Base-by-base conservation (phyloP, 2,113 vertebrate genomes). In the Clupea harengus region DNA sequence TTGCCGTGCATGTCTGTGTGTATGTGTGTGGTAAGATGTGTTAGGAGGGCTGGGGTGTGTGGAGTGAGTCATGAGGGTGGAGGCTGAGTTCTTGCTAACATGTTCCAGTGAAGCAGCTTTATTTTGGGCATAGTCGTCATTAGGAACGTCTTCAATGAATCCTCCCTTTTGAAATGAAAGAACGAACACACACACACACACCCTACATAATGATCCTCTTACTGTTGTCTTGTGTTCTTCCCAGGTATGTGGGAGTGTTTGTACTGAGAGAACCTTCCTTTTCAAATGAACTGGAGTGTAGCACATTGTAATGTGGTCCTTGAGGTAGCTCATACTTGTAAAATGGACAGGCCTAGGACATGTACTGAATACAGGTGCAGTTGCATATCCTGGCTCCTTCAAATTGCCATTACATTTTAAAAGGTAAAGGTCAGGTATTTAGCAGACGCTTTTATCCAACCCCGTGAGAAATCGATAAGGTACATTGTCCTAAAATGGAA, bases 11-110 rank as follows among this genome's bases (percentile, higher is more conserved):
- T 25, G 25, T 67, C 1, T 75, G 25, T 39, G 25, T 32, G 25
- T 17, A 10, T 78, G 11, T 44, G 32, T 32, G 25, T 72, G 4
- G 25, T 10, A 32, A 72, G 64, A 25, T 28, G 64, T 28, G 28
- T 28, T 25, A 72, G 28, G 28, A 17, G 72, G 28, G 54, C 22
- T 22, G 6, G 54, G 54, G 54, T 60, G 54, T 60, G 54, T 60
- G 54, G 18, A 60, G 28, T 78, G 72, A 78, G 72, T 78, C 72
- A 78, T 44, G 72, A 17, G 72, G 72, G 72, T 39, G 72, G 72
- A 39, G 28, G 2, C 60, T 64, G 28, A 44, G 25, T 39, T 15
- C 72, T 13, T 39, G 32, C 72, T 39, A 15, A 32, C 32, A 39
- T 78, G 28, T 78, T 72, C 64, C 64, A 78, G 72, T 44, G 10